These are phyloP conservation scores for Drosophila antonietae DNA, from an alignment of 2,888 invertebrate species.

Conservation along the genomic window DNA sequence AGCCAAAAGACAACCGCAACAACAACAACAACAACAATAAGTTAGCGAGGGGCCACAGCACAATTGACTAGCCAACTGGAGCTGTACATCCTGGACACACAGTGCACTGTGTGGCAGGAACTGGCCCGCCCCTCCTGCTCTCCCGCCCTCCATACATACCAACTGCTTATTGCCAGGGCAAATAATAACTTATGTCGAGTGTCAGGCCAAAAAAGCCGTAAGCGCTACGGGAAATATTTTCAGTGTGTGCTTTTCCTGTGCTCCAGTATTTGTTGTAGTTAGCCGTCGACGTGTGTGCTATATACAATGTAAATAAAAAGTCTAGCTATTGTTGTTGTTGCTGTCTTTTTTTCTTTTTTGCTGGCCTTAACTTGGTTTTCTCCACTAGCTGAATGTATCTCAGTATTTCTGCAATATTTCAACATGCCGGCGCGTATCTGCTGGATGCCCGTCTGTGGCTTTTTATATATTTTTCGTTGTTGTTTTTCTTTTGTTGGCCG, in stretches of 20 bases:
- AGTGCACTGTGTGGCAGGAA: slow-evolving; percentile 20
- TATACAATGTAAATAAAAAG: slow-evolving; percentile 47
- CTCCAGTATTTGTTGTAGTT: slow-evolving; percentile 28
- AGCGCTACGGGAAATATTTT: slow-evolving; percentile 73
- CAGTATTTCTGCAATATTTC: slow-evolving; percentile 54
- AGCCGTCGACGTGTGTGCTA: slow-evolving; percentile 5
- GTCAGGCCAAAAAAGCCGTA: slow-evolving; percentile 66
- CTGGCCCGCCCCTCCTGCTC: slow-evolving; percentile 3
- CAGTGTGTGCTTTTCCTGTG: slow-evolving; percentile 65
- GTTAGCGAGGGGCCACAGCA: slow-evolving; percentile 47
- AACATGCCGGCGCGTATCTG: slow-evolving; percentile 52
- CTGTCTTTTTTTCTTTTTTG: slow-evolving; percentile 13
- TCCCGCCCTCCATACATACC: neutral
- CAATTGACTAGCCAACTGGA: slow-evolving; percentile 76
- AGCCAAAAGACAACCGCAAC: slow-evolving; percentile 32
- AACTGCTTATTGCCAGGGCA: slow-evolving; percentile 66
- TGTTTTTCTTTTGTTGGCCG: slow-evolving; percentile 6
- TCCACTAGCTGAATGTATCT: slow-evolving; percentile 31
- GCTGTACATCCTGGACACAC: slow-evolving; percentile 52
- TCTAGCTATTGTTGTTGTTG: slow-evolving; percentile 23
- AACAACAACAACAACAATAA: slow-evolving; percentile 23
- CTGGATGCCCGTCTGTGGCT: slow-evolving; percentile 41
- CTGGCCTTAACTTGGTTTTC: slow-evolving; percentile 34
- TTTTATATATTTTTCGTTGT: neutral
- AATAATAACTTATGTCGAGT: slow-evolving; percentile 78